phyloP scores from a whole-genome alignment of 64 coral and sea anemone genomes.

The Montipora capricornis region DNA sequence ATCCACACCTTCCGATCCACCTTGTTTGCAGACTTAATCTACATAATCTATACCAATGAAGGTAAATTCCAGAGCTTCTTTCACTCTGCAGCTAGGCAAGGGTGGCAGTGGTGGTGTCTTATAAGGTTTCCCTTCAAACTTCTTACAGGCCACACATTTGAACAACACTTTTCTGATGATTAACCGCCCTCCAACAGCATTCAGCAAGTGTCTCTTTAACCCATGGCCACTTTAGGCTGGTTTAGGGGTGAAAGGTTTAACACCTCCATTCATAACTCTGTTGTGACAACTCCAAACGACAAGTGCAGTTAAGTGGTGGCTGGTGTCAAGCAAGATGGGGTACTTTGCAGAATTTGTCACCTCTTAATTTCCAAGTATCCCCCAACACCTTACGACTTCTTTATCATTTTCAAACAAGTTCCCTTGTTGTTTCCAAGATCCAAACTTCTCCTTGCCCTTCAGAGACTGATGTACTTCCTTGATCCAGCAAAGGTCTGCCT shows the following conservation, averaged over 20 bases:
- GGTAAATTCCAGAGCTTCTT: constrained; percentile 38
- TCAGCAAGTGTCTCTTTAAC: constrained; percentile 47
- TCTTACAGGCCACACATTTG: constrained; percentile 46
- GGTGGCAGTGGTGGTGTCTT: constrained; percentile 3
- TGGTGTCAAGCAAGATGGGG: constrained; percentile 53
- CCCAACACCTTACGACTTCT: constrained; percentile 41
- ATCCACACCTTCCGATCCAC: constrained; percentile 49
- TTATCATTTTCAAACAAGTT: constrained; percentile 46
- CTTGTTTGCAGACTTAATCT: neutral
- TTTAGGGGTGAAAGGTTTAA: neutral
- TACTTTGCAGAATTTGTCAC: constrained; percentile 24
- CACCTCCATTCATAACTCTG: constrained; percentile 48
- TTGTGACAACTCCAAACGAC: constrained; percentile 33
- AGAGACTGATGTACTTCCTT: constrained; percentile 50
- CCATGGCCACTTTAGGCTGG: no score
- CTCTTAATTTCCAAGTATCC: constrained; percentile 29
- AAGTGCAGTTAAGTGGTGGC: neutral
- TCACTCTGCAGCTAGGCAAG: constrained; percentile 55
- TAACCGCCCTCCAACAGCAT: constrained; percentile 1
- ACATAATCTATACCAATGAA: constrained; percentile 45
- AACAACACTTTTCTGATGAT: constrained; percentile 37
- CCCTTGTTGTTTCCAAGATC: constrained; percentile 28
- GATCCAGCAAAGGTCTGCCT: constrained; percentile 46
- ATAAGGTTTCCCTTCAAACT: constrained; percentile 58
- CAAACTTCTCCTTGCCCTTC: constrained; percentile 6